These are phyloP conservation scores for Sarcophaga bullata DNA, from an alignment of 1,140 invertebrate genomes.

Conservation along the genomic window DNA sequence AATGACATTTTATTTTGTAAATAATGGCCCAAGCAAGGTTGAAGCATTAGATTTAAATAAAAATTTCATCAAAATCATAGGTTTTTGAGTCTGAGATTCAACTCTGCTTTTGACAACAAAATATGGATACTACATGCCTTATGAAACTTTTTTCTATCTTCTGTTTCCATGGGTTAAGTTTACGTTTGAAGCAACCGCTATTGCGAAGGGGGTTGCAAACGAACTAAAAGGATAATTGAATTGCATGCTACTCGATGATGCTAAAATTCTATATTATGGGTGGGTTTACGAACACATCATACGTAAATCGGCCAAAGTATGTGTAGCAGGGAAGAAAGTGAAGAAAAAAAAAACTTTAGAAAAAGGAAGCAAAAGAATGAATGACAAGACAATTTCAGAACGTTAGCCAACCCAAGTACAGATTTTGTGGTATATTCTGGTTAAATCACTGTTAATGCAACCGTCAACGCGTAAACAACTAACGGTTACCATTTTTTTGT, in stretches of 20 bases:
- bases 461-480: conserved; percentile 65
- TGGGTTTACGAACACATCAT: background rate
- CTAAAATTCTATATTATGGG: background rate
- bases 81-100: too few relatives aligned
- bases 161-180: background rate
- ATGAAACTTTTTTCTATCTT: background rate
- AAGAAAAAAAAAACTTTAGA: too few relatives aligned
- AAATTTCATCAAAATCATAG: too few relatives aligned
- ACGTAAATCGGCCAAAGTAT: background rate
- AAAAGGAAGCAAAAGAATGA: too few relatives aligned
- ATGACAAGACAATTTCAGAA: background rate
- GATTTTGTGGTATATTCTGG: conserved; percentile 30
- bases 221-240: conserved; percentile 5
- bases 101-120: too few relatives aligned
- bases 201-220: background rate
- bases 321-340: background rate
- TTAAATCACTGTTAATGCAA: conserved; percentile 53
- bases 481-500: conserved; percentile 48
- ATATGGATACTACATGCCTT: too few relatives aligned
- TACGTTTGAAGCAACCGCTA: background rate
- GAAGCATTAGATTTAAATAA: too few relatives aligned
- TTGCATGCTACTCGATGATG: background rate
- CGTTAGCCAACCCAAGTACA: background rate
- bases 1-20: too few relatives aligned
- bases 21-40: too few relatives aligned